phyloP scores from a whole-genome alignment of 2,797 vertebrate genomes.

The Pseudochromis fuscus region DNA sequence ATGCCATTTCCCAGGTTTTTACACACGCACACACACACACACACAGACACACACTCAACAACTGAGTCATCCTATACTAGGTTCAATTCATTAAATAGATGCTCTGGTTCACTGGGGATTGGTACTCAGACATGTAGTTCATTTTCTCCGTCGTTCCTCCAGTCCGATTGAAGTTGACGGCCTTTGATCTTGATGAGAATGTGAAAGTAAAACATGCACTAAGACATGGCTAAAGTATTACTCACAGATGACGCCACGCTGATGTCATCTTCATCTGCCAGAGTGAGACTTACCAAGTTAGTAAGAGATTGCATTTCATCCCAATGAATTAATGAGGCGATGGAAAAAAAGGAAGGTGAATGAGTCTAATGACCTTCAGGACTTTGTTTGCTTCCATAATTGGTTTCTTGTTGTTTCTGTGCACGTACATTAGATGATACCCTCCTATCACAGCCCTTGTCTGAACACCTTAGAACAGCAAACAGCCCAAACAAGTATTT shows the following conservation, averaged over 20 bases:
- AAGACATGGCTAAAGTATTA: conserved; percentile 44
- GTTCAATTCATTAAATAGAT: conserved; percentile 65
- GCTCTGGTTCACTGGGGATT: conserved; percentile 56
- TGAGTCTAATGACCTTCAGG: conserved; percentile 26
- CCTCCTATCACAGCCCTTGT: conserved; percentile 22
- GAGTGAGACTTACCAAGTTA: conserved; percentile 26
- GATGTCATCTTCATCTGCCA: conserved; percentile 61
- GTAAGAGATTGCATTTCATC: conserved; percentile 45
- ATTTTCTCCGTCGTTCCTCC: conserved; percentile 48
- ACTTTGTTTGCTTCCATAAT: conserved; percentile 50
- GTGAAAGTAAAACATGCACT: conserved; percentile 45
- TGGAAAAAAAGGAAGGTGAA: conserved; percentile 25
- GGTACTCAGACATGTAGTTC: conserved; percentile 54
- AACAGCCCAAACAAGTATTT: conserved; percentile 46
- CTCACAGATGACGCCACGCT: conserved; percentile 63
- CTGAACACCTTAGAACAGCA: conserved; percentile 27
- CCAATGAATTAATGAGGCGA: conserved; percentile 42
- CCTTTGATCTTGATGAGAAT: conserved; percentile 68
- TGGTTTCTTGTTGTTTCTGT: conserved; percentile 46
- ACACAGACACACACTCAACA: conserved; percentile 17
- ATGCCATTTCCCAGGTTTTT: conserved; percentile 1
- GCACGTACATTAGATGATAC: conserved; percentile 34
- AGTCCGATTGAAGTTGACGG: conserved; percentile 62
- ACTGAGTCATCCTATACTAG: conserved; percentile 48
- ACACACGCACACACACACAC: conserved; percentile 17